Base-by-base conservation (phyloP, 2,113 vertebrate genomes). In the Crotalus horridus region DNA sequence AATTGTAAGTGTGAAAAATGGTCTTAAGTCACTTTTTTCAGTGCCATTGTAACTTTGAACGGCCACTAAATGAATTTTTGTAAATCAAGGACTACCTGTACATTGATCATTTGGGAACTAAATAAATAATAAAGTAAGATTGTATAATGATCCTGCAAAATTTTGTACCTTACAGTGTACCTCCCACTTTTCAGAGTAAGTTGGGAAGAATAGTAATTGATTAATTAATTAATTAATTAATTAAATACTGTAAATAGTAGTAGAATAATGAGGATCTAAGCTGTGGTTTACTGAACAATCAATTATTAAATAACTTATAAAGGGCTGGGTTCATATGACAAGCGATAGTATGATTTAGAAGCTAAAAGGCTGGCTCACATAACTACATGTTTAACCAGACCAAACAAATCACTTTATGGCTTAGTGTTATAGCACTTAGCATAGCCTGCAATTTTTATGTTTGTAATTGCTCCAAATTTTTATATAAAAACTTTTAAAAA, bases 401-500 rank as follows among this genome's bases (percentile, higher is more conserved):
- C 33, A 81, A 43, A 43, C 74, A 43, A 43, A 81, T 21, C n/a
- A 81, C 33, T 81, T 81, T 43, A 81, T 21, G 3, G 7, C 7
- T 81, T 81, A 43, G n/a, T 74, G n/a, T 74, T 74, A 74, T 33
- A 74, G 33, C 74, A 81, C 33, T 21, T 21, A 39, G 4, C 23
- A 51, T 12, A 86, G 10, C 85, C 23, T 86, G 4, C 12, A 55
- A 85, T 54, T 91, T 91, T 53, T 81, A 26, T 85, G 24, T 24
- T 0, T 87, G 69, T 81, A 74, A 46, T 95, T 91, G 56, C 86
- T 55, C 90, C 56, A 89, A 1, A 3, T 91, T 91, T 89, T 94
- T 94, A 93, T 33, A 12, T 20, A 81, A 20, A 95, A 96, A 91
- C 51, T 55, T 39, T 94, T 58, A 89, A 94, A 91, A 51, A 93